These are phyloP conservation scores for Villa cingulata DNA, from an alignment of 2,888 invertebrate species.

Conservation along the genomic window DNA sequence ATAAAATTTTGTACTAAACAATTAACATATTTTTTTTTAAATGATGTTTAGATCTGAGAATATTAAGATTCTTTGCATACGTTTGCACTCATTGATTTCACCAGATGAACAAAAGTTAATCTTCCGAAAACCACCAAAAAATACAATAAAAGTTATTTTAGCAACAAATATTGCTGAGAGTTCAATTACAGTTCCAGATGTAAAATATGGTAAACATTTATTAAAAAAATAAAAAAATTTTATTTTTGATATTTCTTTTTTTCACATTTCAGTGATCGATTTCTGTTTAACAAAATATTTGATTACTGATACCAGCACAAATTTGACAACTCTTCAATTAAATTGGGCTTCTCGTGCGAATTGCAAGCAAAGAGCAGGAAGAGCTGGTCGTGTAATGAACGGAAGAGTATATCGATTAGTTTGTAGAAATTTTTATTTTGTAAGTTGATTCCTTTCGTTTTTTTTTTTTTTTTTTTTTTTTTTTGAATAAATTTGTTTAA, in stretches of 20 bases:
- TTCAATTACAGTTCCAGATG: slow-evolving; percentile 79
- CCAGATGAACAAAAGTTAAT: slow-evolving; percentile 57
- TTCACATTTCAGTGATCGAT: slow-evolving; percentile 76
- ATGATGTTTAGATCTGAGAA: slow-evolving; percentile 8
- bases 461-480: background rate
- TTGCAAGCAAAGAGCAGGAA: slow-evolving; percentile 78
- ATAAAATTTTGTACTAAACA: background rate
- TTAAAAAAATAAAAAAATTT: background rate
- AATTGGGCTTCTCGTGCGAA: slow-evolving; percentile 83
- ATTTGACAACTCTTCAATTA: slow-evolving; percentile 50
- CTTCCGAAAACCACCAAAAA: slow-evolving; percentile 31
- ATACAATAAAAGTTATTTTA: slow-evolving; percentile 64
- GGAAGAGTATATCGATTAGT: slow-evolving; percentile 79
- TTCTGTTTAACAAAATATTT: slow-evolving; percentile 82
- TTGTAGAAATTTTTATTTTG: slow-evolving; percentile 48
- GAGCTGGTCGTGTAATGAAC: slow-evolving; percentile 76
- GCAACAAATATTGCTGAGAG: slow-evolving; percentile 89
- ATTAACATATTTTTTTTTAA: background rate
- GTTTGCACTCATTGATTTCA: slow-evolving; percentile 63
- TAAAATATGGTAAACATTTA: slow-evolving; percentile 44
- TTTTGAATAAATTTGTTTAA: no score
- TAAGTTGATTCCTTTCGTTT: slow-evolving; percentile 15
- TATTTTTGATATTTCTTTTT: slow-evolving; percentile 4
- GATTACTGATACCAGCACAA: slow-evolving; percentile 59
- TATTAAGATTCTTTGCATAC: slow-evolving; percentile 23